Percentiles rank a stretch among this genome's conserved stretches.
Evolutionary conservation across 2,113 vertebrate genomes (phyloP).

Genomic region (Pteruthius melanotis): DNA sequence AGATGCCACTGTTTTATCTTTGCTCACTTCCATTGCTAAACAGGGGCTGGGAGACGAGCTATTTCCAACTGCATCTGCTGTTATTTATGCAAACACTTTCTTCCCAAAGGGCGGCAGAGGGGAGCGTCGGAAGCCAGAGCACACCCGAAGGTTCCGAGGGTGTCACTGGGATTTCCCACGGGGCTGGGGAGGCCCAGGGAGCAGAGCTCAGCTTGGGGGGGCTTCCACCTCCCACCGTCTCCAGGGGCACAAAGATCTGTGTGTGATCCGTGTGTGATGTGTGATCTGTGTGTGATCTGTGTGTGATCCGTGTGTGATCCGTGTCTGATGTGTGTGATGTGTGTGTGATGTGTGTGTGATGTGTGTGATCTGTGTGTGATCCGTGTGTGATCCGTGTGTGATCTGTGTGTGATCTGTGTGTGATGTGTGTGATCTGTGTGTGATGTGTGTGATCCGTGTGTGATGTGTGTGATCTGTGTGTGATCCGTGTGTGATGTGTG

Average conservation of each 20-base stretch:
- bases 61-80: not conserved
- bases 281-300: fast-evolving
- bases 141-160: not conserved
- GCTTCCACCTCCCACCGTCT: fast-evolving
- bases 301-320: fast-evolving
- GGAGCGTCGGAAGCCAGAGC: not conserved
- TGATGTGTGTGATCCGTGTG: fast-evolving
- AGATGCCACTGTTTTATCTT: not conserved
- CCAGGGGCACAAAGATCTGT: fast-evolving
- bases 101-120: not conserved
- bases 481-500: fast-evolving
- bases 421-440: fast-evolving
- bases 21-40: not conserved
- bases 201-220: fast-evolving
- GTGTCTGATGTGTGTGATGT: too few species aligned
- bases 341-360: fast-evolving
- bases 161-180: not conserved
- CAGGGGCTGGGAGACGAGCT: not conserved
- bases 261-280: fast-evolving
- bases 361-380: too few species aligned
- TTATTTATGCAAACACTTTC: constrained; percentile 25
- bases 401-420: fast-evolving
- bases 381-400: fast-evolving
- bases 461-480: too few species aligned
- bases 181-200: not conserved